A percentile compares a stretch with the other conserved stretches of the same genome.
Evolutionary conservation across 2,888 invertebrate genomes (phyloP).

Genomic region (Ischnus inquisitorius): DNA sequence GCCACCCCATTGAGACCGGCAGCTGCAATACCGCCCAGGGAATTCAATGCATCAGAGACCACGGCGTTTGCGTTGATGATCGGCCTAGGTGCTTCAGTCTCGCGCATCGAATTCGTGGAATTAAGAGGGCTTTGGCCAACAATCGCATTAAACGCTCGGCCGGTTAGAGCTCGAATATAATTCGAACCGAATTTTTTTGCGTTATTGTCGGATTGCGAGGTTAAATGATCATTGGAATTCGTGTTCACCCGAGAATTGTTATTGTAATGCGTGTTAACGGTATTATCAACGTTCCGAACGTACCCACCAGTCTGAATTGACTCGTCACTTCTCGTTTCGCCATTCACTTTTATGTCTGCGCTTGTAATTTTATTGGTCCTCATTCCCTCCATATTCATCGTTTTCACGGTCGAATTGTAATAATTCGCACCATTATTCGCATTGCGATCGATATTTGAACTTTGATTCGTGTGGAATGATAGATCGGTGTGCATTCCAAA

Average conservation of each 20-base stretch:
- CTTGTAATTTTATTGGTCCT: not conserved
- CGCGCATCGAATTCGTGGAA: conserved; percentile 37
- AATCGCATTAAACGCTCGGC: conserved; percentile 42
- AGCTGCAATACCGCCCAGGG: conserved; percentile 28
- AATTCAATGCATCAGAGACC: conserved; percentile 47
- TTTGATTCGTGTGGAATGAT: not conserved
- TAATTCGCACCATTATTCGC: conserved; percentile 5
- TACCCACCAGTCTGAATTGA: not conserved
- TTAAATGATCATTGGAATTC: conserved; percentile 3
- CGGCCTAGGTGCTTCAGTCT: conserved; percentile 30
- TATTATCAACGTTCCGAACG: not conserved
- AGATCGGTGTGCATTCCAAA: not conserved
- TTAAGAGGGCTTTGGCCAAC: conserved; percentile 51
- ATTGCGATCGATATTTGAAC: not conserved
- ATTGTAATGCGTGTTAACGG: conserved; percentile 45
- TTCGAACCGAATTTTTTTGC: conserved; percentile 3
- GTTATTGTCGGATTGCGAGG: not conserved
- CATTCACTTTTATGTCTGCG: not conserved
- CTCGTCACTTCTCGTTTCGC: not conserved
- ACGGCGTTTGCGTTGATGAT: conserved; percentile 38
- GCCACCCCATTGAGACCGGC: conserved; percentile 20
- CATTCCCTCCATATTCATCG: not conserved
- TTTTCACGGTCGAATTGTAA: not conserved
- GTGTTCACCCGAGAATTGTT: conserved; percentile 34
- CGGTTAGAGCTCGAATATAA: not conserved